A percentile compares a stretch with the other conserved stretches of the same genome.
These are phyloP conservation scores for Colletes latitarsis DNA, from an alignment of 1,140 invertebrate species.

Conservation along the genomic window DNA sequence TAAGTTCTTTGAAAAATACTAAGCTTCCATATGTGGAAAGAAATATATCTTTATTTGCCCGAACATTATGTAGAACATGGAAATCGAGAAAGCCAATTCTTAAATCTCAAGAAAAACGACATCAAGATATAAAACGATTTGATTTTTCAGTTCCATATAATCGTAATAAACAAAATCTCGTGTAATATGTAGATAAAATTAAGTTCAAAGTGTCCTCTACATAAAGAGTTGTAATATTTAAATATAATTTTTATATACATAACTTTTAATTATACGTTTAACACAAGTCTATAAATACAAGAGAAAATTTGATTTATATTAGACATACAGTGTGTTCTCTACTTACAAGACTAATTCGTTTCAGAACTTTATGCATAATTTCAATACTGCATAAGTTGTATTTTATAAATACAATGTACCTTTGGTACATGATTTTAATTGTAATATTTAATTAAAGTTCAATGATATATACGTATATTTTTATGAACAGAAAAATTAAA, in stretches of 20 bases:
- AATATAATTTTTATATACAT: slow-evolving; percentile 28
- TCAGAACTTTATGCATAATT: no score
- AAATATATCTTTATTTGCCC: slow-evolving; percentile 79
- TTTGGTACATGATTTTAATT: no score
- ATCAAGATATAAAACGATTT: slow-evolving; percentile 75
- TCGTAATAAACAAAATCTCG: slow-evolving; percentile 2
- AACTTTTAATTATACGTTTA: slow-evolving; percentile 10
- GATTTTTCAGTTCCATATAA: slow-evolving; percentile 83
- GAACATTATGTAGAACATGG: slow-evolving; percentile 79
- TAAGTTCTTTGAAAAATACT: slow-evolving; percentile 56
- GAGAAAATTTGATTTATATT: background rate
- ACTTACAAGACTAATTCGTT: no score
- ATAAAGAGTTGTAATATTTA: slow-evolving; percentile 7
- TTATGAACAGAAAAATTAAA: no score
- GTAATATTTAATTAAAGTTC: no score
- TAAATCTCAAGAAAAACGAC: slow-evolving; percentile 32
- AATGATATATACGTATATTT: no score
- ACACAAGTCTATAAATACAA: background rate
- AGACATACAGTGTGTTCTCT: background rate
- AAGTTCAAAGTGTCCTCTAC: background rate
- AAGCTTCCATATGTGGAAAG: slow-evolving; percentile 59
- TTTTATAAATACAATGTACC: no score
- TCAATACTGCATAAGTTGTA: no score
- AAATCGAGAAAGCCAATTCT: slow-evolving; percentile 61
- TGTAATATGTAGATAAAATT: background rate